Evolutionary conservation across 2,888 invertebrate genomes (phyloP).

Genomic region (Sicus ferrugineus): DNA sequence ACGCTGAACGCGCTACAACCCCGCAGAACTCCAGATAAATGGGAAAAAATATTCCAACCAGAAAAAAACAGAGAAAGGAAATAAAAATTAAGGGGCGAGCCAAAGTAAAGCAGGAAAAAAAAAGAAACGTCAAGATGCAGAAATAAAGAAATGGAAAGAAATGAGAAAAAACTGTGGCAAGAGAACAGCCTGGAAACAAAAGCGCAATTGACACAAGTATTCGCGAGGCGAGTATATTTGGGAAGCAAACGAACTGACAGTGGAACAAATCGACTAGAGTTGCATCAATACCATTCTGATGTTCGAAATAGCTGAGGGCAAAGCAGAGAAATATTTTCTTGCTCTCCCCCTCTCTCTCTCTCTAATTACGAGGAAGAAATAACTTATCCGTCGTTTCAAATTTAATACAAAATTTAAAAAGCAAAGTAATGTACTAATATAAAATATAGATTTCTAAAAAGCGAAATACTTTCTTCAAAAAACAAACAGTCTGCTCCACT

Average conservation of each 20-base stretch:
- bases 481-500: conserved; percentile 39
- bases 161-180: conserved; percentile 27
- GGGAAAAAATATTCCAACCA: conserved; percentile 7
- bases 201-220: conserved; percentile 43
- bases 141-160: conserved; percentile 15
- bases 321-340: too few species aligned
- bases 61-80: not conserved
- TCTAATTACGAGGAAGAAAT: too few species aligned
- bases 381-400: too few species aligned
- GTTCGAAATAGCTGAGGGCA: too few species aligned
- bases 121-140: not conserved
- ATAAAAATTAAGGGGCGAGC: not conserved
- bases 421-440: too few species aligned
- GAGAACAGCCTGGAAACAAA: conserved; percentile 40
- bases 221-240: conserved; percentile 20
- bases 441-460: not conserved
- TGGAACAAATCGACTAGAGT: conserved; percentile 31
- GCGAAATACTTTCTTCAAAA: not conserved
- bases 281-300: too few species aligned
- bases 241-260: conserved; percentile 8
- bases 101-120: not conserved
- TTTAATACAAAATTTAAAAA: too few species aligned
- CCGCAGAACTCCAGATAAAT: conserved; percentile 4
- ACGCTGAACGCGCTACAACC: conserved; percentile 2
- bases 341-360: too few species aligned